A percentile compares a stretch with the other conserved stretches of the same genome.
Evolutionary conservation across 1,140 invertebrate species (phyloP).

Genomic region (Ruditapes philippinarum): DNA sequence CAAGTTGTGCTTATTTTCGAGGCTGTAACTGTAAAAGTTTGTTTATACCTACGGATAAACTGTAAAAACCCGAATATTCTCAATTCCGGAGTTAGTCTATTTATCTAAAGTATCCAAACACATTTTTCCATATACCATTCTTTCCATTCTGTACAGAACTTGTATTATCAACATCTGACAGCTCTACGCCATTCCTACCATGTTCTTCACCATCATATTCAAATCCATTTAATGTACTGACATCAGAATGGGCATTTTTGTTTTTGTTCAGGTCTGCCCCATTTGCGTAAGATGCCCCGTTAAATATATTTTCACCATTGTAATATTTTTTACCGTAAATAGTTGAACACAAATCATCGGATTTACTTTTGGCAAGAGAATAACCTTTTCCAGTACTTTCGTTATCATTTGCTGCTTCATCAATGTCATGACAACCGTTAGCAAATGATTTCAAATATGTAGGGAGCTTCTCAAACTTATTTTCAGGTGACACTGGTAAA

Average conservation of each 20-base stretch:
- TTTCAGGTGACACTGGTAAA: background rate
- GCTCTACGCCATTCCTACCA: background rate
- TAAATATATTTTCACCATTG: background rate
- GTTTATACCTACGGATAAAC: too few species aligned
- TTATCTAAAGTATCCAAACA: slow-evolving; percentile 25
- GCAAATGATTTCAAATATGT: background rate
- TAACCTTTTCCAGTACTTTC: background rate
- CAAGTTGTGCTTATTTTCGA: too few species aligned
- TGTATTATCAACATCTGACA: background rate
- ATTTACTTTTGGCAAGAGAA: background rate
- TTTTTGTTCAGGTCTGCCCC: background rate
- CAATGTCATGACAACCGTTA: background rate
- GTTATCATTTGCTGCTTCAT: background rate
- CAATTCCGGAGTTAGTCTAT: too few species aligned
- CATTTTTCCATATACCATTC: slow-evolving; percentile 35
- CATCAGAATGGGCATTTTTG: too few species aligned
- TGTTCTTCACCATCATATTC: background rate
- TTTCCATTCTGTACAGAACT: background rate
- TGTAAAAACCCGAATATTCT: too few species aligned
- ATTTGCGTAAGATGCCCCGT: background rate
- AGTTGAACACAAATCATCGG: background rate
- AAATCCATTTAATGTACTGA: background rate
- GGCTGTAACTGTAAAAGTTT: too few species aligned
- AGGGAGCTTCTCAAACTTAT: background rate
- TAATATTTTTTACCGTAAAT: background rate